Percentiles rank a stretch among this genome's conserved stretches.
Conservation (phyloP, 1,140 invertebrate genomes). For the Choristoneura fumiferana region DNA sequence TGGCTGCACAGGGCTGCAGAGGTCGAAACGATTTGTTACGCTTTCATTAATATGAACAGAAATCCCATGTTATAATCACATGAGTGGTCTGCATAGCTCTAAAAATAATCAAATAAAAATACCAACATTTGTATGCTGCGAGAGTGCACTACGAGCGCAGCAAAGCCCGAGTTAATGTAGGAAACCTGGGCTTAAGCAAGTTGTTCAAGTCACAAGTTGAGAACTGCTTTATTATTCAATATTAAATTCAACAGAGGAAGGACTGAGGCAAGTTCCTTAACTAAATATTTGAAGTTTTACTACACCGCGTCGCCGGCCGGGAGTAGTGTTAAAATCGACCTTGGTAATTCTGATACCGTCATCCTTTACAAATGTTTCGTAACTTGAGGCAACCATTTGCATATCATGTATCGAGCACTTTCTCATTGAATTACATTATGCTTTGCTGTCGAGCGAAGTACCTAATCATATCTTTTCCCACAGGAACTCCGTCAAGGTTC, state of each 20-base stretch:
- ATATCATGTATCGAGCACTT: constrained; percentile 11
- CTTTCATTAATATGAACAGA: background rate
- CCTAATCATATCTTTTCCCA: constrained; percentile 27
- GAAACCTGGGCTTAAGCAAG: constrained; percentile 62
- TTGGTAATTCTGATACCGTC: constrained; percentile 22
- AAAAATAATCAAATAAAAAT: constrained; percentile 28
- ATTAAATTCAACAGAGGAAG: constrained; percentile 68
- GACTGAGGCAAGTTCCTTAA: constrained; percentile 65
- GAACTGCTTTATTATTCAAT: constrained; percentile 75
- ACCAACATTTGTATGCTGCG: constrained; percentile 25
- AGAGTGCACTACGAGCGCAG: background rate
- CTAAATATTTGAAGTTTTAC: constrained; percentile 72
- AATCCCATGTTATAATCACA: constrained; percentile 1
- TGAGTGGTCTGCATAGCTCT: constrained; percentile 7
- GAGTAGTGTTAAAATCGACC: constrained; percentile 24
- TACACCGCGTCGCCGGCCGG: constrained; percentile 33
- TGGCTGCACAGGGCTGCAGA: constrained; percentile 1
- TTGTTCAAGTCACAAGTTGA: constrained; percentile 68
- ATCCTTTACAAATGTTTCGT: background rate
- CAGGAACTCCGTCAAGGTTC: constrained; percentile 87
- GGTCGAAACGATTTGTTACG: constrained; percentile 4
- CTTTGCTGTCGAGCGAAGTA: constrained; percentile 8
- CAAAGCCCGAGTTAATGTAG: constrained; percentile 50
- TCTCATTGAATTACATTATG: constrained; percentile 14
- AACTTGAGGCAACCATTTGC: background rate